phyloP scores from a whole-genome alignment of 2,797 vertebrate genomes.

The Potorous gilbertii region DNA sequence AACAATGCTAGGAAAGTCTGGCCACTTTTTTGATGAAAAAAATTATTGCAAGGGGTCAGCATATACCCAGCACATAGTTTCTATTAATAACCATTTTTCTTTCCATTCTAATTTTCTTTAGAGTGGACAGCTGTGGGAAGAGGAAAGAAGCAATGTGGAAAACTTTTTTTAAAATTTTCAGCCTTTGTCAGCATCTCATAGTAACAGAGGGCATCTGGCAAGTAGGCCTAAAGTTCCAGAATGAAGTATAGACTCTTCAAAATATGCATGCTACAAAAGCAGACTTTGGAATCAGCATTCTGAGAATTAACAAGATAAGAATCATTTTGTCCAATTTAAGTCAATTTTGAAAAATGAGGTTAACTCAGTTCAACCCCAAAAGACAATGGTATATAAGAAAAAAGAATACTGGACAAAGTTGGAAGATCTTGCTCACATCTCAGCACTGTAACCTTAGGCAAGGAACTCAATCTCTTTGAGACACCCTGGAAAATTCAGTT shows the following conservation, averaged over 20 bases:
- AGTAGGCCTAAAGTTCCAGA: constrained; percentile 36
- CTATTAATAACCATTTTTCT: background rate
- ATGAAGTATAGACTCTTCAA: constrained; percentile 26
- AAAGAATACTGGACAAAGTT: background rate
- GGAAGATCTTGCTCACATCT: background rate
- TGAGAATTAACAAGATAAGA: constrained; percentile 50
- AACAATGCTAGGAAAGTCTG: constrained; percentile 37
- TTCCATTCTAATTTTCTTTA: background rate
- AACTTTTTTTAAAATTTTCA: background rate
- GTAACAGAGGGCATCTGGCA: background rate
- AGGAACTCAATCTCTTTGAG: background rate
- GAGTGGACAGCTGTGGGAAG: background rate
- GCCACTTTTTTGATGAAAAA: background rate
- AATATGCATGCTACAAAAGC: background rate
- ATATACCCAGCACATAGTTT: background rate
- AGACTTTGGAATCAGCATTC: constrained; percentile 11
- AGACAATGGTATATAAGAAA: background rate
- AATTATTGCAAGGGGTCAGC: background rate
- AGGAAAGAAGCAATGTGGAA: background rate
- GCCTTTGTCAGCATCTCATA: background rate
- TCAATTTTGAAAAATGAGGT: constrained; percentile 48
- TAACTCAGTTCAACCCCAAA: background rate
- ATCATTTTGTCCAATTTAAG: constrained; percentile 11
- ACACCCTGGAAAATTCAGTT: background rate
- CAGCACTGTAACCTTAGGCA: background rate